Evolutionary conservation across 2,113 vertebrate species (phyloP), one percentile per base, ranked within the genome.

Genomic region (Labeo catla): DNA sequence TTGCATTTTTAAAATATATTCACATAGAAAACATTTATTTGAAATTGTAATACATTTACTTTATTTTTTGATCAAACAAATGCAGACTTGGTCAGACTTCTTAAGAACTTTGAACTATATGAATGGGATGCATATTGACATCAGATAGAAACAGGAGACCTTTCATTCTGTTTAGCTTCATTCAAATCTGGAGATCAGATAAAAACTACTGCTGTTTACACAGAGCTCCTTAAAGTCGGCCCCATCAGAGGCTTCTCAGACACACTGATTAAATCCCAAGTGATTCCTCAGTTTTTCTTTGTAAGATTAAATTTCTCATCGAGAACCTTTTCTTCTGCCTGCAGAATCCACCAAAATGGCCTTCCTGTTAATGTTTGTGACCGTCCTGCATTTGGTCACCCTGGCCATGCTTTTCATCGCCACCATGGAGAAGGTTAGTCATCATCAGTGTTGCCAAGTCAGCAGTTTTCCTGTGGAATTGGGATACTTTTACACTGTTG

Each of bases 381-480:
- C 95, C 9, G 91, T 96, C 70, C 93, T 97, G 15, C 97, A 97
- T 88, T 92, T 98, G 87, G 91, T 96, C 88, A 97, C 95, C 19
- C 93, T 98, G 86, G 94, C 96, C 21, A 93, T 97, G 86, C 94
- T 97, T 65, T 97, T 97, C 9, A 96, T 97, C 83, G 95, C 96
- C 83, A 97, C 97, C 52, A 93, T 97, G 94, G 96, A 96, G 89
- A 97, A 97, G 95, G 97, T 98, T 49, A 47, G 45, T 80, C 21
- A 28, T 28, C 28, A 28, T 28, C 28, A 28, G 28, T 28, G 28
- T 28, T 28, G 28, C 28, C 28, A 28, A 28, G 28, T 28, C 28
- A 28, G 28, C 28, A 28, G 28, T 28, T 28, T 28, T 28, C 28
- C 28, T 28, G 28, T 28, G 28, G 28, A 28, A 28, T 28, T 2